Evolutionary conservation across 2,113 vertebrate genomes (phyloP), one percentile per base, ranked within the genome.

Genomic region (Cyphomyrus plagiostoma): DNA sequence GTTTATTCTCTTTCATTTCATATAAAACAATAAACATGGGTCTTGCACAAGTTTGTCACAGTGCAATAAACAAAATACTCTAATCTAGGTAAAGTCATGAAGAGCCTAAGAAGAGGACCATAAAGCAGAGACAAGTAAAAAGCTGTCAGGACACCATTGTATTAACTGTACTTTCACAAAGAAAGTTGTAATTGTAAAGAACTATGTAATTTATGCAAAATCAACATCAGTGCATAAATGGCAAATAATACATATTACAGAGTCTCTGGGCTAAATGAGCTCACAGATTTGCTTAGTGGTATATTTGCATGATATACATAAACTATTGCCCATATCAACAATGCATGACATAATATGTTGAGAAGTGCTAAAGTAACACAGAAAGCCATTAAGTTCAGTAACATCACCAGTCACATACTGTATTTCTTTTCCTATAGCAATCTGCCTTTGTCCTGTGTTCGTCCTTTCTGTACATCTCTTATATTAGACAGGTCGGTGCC

Each of bases 121-220:
- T n/a, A 93, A 94, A 93, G 91, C 91, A 48, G 49, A 17, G 62
- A 80, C 92, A 91, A 92, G 91, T 94, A 94, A 94, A 94, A 94
- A 93, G 88, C 93, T 94, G 91, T 94, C 93, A 93, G 94, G 93
- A 94, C 93, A 93, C 91, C 89, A 91, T 89, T 92, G 52, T 90
- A 88, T 90, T 91, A 91, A 88, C 90, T 91, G 91, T 89, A 66
- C 45, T 82, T 26, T 88, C 56, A 46, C 46, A 88, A 49, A 35
- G 84, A 91, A 89, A 88, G 46, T 89, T 62, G 85, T 86, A 91
- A 88, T 88, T 46, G 84, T 49, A 91, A 80, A 83, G n/a, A 87
- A 89, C 91, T 49, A 66, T 53, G 0, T n/a, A 46, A 89, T 58
- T 84, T 19, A 89, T 8, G 11, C 30, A 53, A 87, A 90, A 39